Evolutionary conservation across 2,888 invertebrate genomes (phyloP), one percentile per base, ranked within the genome.

Genomic region (Anagyrus pseudococci): DNA sequence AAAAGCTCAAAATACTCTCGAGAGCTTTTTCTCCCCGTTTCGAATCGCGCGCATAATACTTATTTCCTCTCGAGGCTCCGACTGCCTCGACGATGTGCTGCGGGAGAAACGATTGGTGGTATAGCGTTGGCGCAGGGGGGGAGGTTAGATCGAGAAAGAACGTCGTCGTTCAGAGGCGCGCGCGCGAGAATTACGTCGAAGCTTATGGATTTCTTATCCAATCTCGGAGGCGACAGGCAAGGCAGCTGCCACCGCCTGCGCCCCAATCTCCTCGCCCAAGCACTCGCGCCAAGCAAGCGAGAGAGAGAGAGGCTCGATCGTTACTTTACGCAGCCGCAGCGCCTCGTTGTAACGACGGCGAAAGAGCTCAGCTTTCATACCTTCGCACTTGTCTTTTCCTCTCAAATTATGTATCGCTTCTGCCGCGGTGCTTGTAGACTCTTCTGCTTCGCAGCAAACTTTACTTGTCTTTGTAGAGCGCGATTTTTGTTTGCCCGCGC

Each of bases 201-300:
- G 72, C 72, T 72, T 72, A 72, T 70, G 70, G 71, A 72, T 71
- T 71, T 69, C 69, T 72, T 71, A 72, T 71, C 69, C 72, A 70
- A 70, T 70, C 72, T 69, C 63, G 64, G 67, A 17, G 26, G 54
- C 37, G 23, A 52, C 66, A 23, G 26, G 50, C 26, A 13, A 43
- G 29, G 53, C 23, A 49, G 58, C 63, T n/a, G n/a, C n/a, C n/a
- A n/a, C n/a, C n/a, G n/a, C n/a, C n/a, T n/a, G 58, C 58, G 63
- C 54, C 55, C 52, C 62, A 52, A 62, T 62, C 62, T 62, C 23
- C n/a, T 46, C 33, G 47, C 41, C 53, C 8, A 19, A 8, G 10
- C 60, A 22, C 54, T 49, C 44, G 54, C 52, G 52, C 53, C 7
- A 58, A 49, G 53, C 63, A 48, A 52, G n/a, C 54, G 52, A 41